phyloP scores from a whole-genome alignment of 2,797 vertebrate genomes.

The Characodon lateralis region DNA sequence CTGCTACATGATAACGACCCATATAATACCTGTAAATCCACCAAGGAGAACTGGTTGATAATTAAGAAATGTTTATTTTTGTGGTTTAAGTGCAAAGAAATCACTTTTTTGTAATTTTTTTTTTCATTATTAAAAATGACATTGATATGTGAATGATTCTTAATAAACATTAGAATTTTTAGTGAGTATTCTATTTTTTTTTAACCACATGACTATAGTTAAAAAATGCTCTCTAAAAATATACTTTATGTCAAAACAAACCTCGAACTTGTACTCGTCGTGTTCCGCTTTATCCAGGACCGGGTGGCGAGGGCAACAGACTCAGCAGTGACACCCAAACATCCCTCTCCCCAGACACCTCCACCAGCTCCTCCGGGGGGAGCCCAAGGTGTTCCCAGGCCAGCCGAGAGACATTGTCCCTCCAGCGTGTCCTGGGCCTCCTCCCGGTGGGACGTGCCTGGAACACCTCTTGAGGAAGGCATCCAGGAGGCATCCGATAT shows the following conservation, averaged over 20 bases:
- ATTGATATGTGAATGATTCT: background rate
- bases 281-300: too few relatives aligned
- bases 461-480: too few relatives aligned
- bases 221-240: background rate
- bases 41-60: background rate
- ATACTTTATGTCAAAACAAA: background rate
- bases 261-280: too few relatives aligned
- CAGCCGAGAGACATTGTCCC: too few relatives aligned
- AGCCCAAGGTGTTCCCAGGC: too few relatives aligned
- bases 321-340: too few relatives aligned
- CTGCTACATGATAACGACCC: background rate
- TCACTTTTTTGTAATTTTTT: background rate
- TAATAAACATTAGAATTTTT: background rate
- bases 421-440: too few relatives aligned
- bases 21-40: background rate
- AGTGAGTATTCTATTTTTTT: background rate
- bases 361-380: too few relatives aligned
- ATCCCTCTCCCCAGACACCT: too few relatives aligned
- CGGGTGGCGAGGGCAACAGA: too few relatives aligned
- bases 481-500: too few relatives aligned
- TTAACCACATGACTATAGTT: background rate
- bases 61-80: background rate
- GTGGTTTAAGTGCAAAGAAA: background rate
- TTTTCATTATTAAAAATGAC: background rate
- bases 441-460: too few relatives aligned